Base-by-base conservation (phyloP, 2,888 invertebrate species). In the Torymus texanus region DNA sequence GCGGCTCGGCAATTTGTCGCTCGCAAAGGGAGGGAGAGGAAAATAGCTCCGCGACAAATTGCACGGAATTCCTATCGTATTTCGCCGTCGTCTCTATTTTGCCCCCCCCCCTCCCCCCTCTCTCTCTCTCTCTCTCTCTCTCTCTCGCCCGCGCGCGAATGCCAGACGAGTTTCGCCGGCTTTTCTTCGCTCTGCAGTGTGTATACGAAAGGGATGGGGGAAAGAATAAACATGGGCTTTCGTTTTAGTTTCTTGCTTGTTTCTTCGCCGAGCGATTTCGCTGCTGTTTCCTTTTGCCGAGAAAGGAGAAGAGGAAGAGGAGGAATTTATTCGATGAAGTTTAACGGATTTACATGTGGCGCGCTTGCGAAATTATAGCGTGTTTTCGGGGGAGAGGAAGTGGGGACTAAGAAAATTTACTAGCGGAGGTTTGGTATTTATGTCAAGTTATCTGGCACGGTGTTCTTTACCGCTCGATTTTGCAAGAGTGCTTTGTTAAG, bases 21-120 rank as follows among this genome's bases (percentile, higher is more conserved):
- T 50, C n/a, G 59, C n/a, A 12, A 58, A 71, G 71, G 16, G 71
- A 24, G 24, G 41, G 55, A 41, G 62, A 67, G 68, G 72, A 50
- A 77, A 76, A 76, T 76, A 76, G 73, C 80, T 73, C 67, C 63
- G 63, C 76, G 67, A 76, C 76, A 76, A 80, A 80, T 73, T 80
- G 73, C 80, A 76, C 63, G 72, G 76, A 80, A 80, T 80, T 76
- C 72, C 76, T 80, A 80, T 76, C 67, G 68, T 73, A 67, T 58
- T 77, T 74, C 77, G 63, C 73, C 75, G 63, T 75, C 75, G 76
- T 81, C 71, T 78, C 66, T 78, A 74, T 75, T 81, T 75, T 56
- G n/a, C 21, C 51, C 71, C 50, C 53, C 24, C 41, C 76, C 65
- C 73, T 50, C 65, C 59, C 41, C 16, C 71, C 61, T 72, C 55